Evolutionary conservation across 2,888 invertebrate species (phyloP).

Genomic region (Macrosiphum euphorbiae): DNA sequence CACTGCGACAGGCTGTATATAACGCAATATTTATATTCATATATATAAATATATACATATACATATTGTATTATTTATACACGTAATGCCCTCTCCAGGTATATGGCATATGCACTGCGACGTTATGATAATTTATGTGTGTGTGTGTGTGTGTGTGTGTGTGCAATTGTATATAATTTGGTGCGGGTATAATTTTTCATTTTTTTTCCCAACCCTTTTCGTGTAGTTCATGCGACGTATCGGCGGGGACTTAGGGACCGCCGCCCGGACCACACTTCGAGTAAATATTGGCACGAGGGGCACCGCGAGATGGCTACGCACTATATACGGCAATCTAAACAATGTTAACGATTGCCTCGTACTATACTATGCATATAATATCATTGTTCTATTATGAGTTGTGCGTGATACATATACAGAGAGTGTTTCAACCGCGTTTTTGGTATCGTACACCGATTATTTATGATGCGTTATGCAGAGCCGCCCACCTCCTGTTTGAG

Average conservation of each 20-base stretch:
- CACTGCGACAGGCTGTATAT: slow-evolving; percentile 9
- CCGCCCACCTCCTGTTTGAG: neutral
- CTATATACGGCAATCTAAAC: neutral
- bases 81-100: neutral
- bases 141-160: neutral
- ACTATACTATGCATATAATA: neutral
- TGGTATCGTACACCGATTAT: neutral
- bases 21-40: neutral
- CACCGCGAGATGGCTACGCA: neutral
- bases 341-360: neutral
- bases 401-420: neutral
- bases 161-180: neutral
- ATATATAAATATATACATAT: neutral
- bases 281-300: slow-evolving; percentile 35
- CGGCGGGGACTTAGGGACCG: neutral
- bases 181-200: slow-evolving; percentile 29
- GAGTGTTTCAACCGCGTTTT: neutral
- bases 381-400: neutral
- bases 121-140: neutral
- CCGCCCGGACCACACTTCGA: neutral
- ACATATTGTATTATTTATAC: neutral
- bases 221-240: neutral
- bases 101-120: neutral
- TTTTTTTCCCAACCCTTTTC: neutral
- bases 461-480: neutral